These are phyloP conservation scores for Puffinus mauretanicus DNA, from an alignment of 2,113 vertebrate genomes.

Conservation along the genomic window DNA sequence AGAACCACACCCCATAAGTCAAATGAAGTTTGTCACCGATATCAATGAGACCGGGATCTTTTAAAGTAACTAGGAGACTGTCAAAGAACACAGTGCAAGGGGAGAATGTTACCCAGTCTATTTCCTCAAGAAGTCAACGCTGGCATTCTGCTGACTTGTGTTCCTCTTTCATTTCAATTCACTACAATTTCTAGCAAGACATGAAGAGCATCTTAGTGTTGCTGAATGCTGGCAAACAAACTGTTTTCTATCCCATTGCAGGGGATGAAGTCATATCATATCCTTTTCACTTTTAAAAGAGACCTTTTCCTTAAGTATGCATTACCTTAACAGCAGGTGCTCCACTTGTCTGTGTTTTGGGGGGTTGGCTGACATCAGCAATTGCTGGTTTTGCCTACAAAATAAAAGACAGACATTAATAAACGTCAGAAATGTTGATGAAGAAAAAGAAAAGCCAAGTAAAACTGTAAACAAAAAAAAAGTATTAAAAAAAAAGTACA, in stretches of 20 bases:
- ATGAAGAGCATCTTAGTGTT: not conserved
- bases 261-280: not conserved
- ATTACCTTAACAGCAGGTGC: slow-evolving; percentile 2
- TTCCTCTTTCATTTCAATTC: not conserved
- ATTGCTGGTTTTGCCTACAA: not conserved
- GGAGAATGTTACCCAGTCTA: not conserved
- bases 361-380: not conserved
- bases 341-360: not conserved
- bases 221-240: not conserved
- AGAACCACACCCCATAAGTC: accelerated
- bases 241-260: accelerated
- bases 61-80: not conserved
- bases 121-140: accelerated
- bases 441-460: not conserved
- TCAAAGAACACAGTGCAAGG: not conserved
- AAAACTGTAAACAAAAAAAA: not conserved
- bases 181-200: not conserved
- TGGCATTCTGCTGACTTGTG: not conserved
- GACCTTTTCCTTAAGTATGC: accelerated
- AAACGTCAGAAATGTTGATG: not conserved
- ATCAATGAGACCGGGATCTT: not conserved
- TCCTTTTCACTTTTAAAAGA: not conserved
- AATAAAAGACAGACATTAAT: not conserved
- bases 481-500: not conserved
- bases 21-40: not conserved